Conservation (phyloP, 1,140 invertebrate genomes). For the Venustaconcha ellipsiformis region DNA sequence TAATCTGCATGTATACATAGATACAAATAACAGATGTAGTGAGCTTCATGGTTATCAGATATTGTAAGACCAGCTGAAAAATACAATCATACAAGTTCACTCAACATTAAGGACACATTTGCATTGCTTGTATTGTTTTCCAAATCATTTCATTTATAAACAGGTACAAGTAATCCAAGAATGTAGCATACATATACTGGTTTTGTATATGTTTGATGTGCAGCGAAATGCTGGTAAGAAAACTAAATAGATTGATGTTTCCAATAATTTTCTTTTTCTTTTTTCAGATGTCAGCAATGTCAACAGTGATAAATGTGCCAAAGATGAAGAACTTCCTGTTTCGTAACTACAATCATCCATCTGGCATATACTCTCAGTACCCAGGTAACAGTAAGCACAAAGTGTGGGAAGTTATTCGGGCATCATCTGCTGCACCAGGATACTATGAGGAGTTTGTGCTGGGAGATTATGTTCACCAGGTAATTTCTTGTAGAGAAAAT, state of each 20-base stretch:
- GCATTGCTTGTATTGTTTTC: too few species aligned
- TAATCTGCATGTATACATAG: background rate
- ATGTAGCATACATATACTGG: too few species aligned
- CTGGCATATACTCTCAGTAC: conserved; percentile 82
- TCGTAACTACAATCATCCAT: conserved; percentile 87
- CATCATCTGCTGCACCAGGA: conserved; percentile 91
- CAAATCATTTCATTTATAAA: too few species aligned
- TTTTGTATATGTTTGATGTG: background rate
- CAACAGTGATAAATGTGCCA: conserved; percentile 84
- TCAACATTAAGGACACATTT: too few species aligned
- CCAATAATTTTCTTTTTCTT: background rate
- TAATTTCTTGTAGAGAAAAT: conserved; percentile 62
- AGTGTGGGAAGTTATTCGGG: conserved; percentile 90
- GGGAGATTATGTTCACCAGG: conserved; percentile 84
- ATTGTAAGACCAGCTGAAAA: background rate
- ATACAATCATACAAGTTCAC: too few species aligned
- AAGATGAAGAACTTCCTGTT: conserved; percentile 89
- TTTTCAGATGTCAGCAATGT: conserved; percentile 75
- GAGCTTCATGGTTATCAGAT: background rate
- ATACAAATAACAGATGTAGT: background rate
- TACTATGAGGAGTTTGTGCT: conserved; percentile 91
- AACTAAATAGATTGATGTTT: background rate
- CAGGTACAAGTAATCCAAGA: too few species aligned
- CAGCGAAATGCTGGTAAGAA: background rate
- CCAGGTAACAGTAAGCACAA: conserved; percentile 80